A percentile compares a stretch with the other conserved stretches of the same genome.
These are phyloP conservation scores for Kradibia gibbosae DNA, from an alignment of 1,140 invertebrate genomes.

Conservation along the genomic window DNA sequence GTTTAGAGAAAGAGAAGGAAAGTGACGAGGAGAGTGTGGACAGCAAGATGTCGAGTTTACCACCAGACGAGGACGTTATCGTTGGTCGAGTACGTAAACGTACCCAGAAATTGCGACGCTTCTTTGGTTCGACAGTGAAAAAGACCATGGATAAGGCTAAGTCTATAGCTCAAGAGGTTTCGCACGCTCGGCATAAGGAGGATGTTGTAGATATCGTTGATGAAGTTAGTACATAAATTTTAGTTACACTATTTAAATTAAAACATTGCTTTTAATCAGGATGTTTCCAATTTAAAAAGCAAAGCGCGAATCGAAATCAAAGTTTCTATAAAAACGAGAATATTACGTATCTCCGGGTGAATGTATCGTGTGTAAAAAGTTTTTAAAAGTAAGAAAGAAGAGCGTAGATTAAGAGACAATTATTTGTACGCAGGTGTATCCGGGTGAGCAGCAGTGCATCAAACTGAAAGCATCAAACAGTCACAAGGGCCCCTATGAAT, in stretches of 20 bases:
- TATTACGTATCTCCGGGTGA: too few relatives aligned
- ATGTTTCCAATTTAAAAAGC: too few relatives aligned
- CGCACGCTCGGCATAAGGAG: conserved; percentile 87
- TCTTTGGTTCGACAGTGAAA: conserved; percentile 88
- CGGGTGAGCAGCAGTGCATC: conserved; percentile 85
- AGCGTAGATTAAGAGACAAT: not conserved
- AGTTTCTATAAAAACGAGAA: too few relatives aligned
- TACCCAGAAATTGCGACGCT: conserved; percentile 81
- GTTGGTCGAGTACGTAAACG: conserved; percentile 71
- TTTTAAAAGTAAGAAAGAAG: too few relatives aligned
- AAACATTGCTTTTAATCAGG: too few relatives aligned
- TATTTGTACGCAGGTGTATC: conserved; percentile 58
- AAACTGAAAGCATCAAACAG: conserved; percentile 95
- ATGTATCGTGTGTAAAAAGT: too few relatives aligned
- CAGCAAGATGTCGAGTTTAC: conserved; percentile 79
- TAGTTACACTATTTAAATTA: not conserved
- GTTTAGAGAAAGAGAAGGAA: conserved; percentile 82
- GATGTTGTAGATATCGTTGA: conserved; percentile 89
- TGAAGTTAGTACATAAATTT: conserved; percentile 71
- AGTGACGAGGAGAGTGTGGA: conserved; percentile 90
- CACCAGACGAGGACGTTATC: conserved; percentile 74
- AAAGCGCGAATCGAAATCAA: too few relatives aligned
- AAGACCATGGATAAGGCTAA: conserved; percentile 93
- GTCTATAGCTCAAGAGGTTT: conserved; percentile 89
- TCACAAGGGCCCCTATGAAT: conserved; percentile 97